Evolutionary conservation across 2,888 invertebrate genomes (phyloP).

Genomic region (Oeneis ivallda): DNA sequence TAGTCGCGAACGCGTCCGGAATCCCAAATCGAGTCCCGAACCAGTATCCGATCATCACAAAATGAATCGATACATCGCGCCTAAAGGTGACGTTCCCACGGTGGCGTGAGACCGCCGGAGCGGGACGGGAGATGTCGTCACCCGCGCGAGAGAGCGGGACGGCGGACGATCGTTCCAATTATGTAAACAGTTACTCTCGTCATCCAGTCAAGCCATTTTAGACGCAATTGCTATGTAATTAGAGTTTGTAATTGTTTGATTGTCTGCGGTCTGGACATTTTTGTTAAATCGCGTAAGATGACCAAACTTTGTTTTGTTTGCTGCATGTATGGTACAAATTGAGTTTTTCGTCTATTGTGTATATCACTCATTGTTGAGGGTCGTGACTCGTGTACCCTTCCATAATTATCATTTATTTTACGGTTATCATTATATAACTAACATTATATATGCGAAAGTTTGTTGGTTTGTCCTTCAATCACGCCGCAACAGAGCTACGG

Average conservation of each 20-base stretch:
- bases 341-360: background rate
- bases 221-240: slow-evolving; percentile 20
- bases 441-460: too few species aligned
- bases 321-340: background rate
- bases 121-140: slow-evolving; percentile 31
- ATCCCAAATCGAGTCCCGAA: slow-evolving; percentile 37
- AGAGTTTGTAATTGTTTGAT: slow-evolving; percentile 16
- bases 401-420: too few species aligned
- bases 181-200: slow-evolving; percentile 43
- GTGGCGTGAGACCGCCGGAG: slow-evolving; percentile 50
- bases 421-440: too few species aligned
- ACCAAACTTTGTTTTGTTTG: background rate
- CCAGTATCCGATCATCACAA: slow-evolving; percentile 48
- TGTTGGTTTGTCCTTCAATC: too few species aligned
- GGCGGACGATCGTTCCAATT: slow-evolving; percentile 40
- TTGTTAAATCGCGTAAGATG: background rate
- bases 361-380: too few species aligned
- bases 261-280: background rate
- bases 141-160: slow-evolving; percentile 36
- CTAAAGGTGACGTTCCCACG: slow-evolving; percentile 62
- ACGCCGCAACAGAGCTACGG: too few species aligned
- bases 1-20: slow-evolving; percentile 22
- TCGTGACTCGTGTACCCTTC: too few species aligned
- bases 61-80: slow-evolving; percentile 49
- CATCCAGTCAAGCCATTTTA: slow-evolving; percentile 24